A percentile compares a stretch with the other conserved stretches of the same genome.
These are phyloP conservation scores for Odontothrips loti DNA, from an alignment of 2,888 invertebrate genomes.

Conservation along the genomic window DNA sequence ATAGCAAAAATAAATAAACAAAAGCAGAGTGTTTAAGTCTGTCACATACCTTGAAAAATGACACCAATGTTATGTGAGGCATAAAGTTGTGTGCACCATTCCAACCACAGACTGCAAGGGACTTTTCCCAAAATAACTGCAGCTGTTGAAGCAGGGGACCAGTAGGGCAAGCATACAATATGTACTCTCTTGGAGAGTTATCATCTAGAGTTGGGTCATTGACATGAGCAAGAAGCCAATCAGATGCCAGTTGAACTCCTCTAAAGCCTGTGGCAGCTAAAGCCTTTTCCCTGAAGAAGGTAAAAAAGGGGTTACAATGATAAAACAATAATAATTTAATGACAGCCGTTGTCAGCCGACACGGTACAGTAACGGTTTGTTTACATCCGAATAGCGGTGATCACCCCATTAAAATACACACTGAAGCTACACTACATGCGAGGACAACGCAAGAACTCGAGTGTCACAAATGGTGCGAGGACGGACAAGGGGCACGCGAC, in stretches of 20 bases:
- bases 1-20: not conserved
- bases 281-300: slow-evolving; percentile 69
- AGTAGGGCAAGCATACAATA: slow-evolving; percentile 81
- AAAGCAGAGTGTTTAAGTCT: not conserved
- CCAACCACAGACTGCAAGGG: slow-evolving; percentile 70
- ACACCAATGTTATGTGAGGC: slow-evolving; percentile 84
- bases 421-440: too few species aligned
- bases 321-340: slow-evolving; percentile 30
- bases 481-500: too few species aligned
- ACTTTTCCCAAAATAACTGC: slow-evolving; percentile 73
- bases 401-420: not conserved
- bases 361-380: not conserved
- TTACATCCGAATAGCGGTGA: not conserved
- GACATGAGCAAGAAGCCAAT: slow-evolving; percentile 86
- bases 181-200: slow-evolving; percentile 74
- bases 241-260: slow-evolving; percentile 82
- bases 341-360: not conserved
- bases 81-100: slow-evolving; percentile 87
- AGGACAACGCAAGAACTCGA: too few species aligned
- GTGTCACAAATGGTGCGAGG: too few species aligned
- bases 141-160: slow-evolving; percentile 68
- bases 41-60: slow-evolving; percentile 72
- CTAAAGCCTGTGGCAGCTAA: slow-evolving; percentile 84
- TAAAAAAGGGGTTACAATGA: slow-evolving; percentile 22
- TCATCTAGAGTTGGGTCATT: slow-evolving; percentile 77